A percentile compares a stretch with the other conserved stretches of the same genome.
Conservation (phyloP, 2,888 invertebrate species). For the Harpagoxenus sublaevis region DNA sequence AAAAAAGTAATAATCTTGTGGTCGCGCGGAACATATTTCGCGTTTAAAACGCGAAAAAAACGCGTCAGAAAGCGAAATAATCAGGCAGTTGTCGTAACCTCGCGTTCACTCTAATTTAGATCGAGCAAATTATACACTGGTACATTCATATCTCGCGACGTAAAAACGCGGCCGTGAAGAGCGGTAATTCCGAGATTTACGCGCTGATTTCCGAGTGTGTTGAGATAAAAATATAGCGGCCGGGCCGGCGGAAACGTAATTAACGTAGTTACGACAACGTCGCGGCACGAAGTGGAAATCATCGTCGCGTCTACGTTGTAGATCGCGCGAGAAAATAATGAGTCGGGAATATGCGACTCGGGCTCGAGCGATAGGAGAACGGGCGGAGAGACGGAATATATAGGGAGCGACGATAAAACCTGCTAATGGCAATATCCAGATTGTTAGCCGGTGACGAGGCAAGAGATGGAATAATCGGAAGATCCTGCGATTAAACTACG, state of each 20-base stretch:
- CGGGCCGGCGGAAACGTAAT: constrained; percentile 3
- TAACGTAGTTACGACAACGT: constrained; percentile 35
- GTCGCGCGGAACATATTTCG: background rate
- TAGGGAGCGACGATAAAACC: background rate
- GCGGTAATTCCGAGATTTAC: constrained; percentile 32
- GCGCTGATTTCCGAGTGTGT: constrained; percentile 12
- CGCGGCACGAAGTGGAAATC: background rate
- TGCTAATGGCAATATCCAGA: constrained; percentile 16
- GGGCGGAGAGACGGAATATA: background rate
- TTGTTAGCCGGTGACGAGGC: background rate
- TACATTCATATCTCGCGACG: background rate
- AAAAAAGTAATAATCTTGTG: background rate
- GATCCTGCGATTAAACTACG: constrained; percentile 8
- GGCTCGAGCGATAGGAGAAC: background rate
- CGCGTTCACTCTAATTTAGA: constrained; percentile 29
- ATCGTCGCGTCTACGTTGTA: background rate
- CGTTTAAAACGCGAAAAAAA: background rate
- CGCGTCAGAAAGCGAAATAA: constrained; percentile 23
- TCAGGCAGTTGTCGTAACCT: background rate
- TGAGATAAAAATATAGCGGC: constrained; percentile 27
- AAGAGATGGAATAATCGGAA: background rate
- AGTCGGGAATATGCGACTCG: background rate
- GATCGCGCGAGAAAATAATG: constrained; percentile 31
- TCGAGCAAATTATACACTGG: constrained; percentile 18
- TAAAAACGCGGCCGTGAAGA: constrained; percentile 15